Base-by-base conservation (phyloP, 2,888 invertebrate species). In the Ophioninae sp. region DNA sequence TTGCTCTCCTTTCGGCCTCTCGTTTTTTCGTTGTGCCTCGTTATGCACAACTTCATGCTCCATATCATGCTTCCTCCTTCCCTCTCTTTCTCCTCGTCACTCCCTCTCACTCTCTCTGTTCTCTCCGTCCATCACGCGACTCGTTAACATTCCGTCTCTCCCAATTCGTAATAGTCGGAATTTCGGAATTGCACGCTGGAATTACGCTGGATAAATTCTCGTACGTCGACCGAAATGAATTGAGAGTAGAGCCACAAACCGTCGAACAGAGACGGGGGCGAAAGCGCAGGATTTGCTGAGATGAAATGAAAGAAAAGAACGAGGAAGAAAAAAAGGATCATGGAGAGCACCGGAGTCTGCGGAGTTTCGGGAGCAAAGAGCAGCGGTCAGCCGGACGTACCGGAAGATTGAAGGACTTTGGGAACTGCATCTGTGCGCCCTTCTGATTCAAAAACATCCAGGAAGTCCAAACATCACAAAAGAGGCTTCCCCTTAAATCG, bases 121-220 rank as follows among this genome's bases (percentile, higher is more conserved):
- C 61, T 30, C 62, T 44, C 30, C 23, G 50, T 77, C 69, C 41
- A 68, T 69, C 77, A 69, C 61, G 17, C 68, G n/a, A 44, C 81
- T 70, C 21, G 78, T 73, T 59, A 44, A 44, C 37, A 73, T 79
- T 75, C 64, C 44, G 17, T 62, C 44, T 62, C 73, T 68, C 39
- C 23, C 68, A 10, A 73, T 78, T 69, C 64, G 69, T 64, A 37
- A 78, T 69, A 74, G 57, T 56, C 59, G 72, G 59, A 79, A 79
- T 67, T 82, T 75, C 37, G 61, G 59, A 74, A 82, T 74, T 65
- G 78, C 82, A 69, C 37, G 73, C 50, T 41, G 74, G 73, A 69
- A 82, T 82, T 65, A 79, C 70, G 39, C 21, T 37, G 69, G 68
- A 64, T 74, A 69, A 82, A 78, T 82, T 74, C 64, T 73, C 37